Conservation (phyloP, 92 coral and sea anemone genomes). For the Zoanthus gigantus region DNA sequence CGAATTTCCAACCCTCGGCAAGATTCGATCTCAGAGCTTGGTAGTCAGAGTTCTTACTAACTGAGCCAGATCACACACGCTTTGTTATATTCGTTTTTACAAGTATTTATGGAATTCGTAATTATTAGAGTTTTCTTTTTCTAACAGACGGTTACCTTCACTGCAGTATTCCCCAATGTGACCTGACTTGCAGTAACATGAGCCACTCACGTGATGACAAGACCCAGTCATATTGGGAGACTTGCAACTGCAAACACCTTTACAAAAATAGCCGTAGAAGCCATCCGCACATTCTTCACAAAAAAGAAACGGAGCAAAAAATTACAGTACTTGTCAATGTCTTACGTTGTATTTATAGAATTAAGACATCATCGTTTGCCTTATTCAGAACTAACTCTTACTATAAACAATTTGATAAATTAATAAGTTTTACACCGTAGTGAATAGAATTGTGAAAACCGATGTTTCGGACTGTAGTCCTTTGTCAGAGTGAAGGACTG, state of each 20-base stretch:
- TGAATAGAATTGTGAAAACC: no score
- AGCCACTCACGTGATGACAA: conserved; percentile 84
- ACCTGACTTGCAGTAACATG: conserved; percentile 80
- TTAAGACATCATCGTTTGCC: no score
- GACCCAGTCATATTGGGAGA: conserved; percentile 56
- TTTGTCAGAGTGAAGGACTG: no score
- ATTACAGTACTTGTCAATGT: no score
- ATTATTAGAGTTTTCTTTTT: not conserved
- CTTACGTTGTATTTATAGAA: not conserved
- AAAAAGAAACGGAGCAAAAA: conserved; percentile 8
- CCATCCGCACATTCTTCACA: conserved; percentile 71
- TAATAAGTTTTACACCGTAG: no score
- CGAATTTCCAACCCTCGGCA: no score
- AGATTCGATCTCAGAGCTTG: no score
- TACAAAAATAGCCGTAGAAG: conserved; percentile 77
- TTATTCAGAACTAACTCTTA: no score
- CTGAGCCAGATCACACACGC: not conserved
- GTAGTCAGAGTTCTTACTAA: no score
- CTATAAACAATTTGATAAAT: no score
- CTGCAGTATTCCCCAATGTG: conserved; percentile 59
- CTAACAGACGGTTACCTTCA: conserved; percentile 43
- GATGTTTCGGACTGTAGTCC: no score
- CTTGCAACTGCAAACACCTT: conserved; percentile 56
- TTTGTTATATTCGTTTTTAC: not conserved
- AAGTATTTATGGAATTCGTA: not conserved